Conservation (phyloP, 35 echinoderm and acorn worm species). For the Acanthaster planci region DNA sequence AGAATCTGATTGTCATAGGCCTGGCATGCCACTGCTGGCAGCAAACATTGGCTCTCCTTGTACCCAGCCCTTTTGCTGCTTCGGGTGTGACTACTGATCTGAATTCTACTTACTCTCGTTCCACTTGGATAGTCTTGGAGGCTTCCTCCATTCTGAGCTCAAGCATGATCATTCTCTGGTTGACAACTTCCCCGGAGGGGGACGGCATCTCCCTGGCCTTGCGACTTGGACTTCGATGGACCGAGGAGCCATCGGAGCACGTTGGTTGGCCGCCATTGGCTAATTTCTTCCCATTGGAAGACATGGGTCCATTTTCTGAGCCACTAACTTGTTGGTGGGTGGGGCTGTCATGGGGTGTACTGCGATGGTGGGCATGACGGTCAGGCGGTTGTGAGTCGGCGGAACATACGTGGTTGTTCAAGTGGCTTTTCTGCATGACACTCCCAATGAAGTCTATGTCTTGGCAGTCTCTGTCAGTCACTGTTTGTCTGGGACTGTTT, state of each 20-base stretch:
- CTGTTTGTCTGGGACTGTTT: constrained; percentile 18
- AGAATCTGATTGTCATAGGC: no score
- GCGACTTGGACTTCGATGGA: constrained; percentile 17
- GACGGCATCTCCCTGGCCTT: constrained; percentile 67
- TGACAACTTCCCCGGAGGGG: constrained; percentile 60
- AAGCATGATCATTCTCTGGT: constrained; percentile 85
- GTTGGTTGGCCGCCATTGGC: constrained; percentile 10
- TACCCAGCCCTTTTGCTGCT: not conserved
- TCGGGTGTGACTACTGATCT: constrained; percentile 2
- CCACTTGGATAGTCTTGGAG: constrained; percentile 78
- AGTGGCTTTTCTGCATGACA: not conserved
- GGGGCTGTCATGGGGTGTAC: not conserved
- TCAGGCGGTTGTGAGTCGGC: not conserved
- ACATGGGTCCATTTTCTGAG: not conserved
- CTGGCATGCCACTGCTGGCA: no score
- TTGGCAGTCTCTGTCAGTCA: not conserved
- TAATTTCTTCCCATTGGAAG: not conserved
- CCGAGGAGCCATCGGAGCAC: constrained; percentile 16
- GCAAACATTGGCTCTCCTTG: no score
- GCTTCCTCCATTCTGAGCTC: constrained; percentile 92
- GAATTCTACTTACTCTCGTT: constrained; percentile 80
- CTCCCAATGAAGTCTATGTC: constrained; percentile 18
- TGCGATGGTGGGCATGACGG: not conserved
- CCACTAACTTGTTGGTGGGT: not conserved
- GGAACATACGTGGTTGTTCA: not conserved